Base-by-base conservation (phyloP, 2,113 vertebrate genomes). In the Antechinus flavipes region DNA sequence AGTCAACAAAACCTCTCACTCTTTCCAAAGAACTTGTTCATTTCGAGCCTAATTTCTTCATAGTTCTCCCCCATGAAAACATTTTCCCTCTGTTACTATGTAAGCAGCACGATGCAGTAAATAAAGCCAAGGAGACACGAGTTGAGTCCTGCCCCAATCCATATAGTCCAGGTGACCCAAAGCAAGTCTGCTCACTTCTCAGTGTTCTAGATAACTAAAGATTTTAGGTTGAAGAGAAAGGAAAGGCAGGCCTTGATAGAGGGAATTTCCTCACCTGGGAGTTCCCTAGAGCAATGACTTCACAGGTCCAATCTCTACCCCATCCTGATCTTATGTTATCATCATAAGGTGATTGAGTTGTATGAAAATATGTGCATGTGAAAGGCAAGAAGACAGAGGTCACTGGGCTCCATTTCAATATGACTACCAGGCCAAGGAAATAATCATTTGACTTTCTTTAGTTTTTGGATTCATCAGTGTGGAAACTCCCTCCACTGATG, bases 21-120 rank as follows among this genome's bases (percentile, higher is more conserved):
- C 46, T 90, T 94, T 95, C 95, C 8, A 93, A 93, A 94, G 84
- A 12, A 92, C 49, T 90, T 91, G 92, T 16, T 95, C 30, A 90
- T 90, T 9, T 56, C 42, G 76, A 56, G 11, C 46, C 0, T 89
- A 68, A 95, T 56, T 90, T 94, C 94, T 91, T 54, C 55, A 76
- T 54, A 42, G 50, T 84, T n/a, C 27, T 92, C 56, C 91, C 54
- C 84, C 12, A 90, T 93, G 27, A 49, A 89, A 93, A 90, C 0
- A 84, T 35, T 91, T 93, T 94, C 53, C 52, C 58, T 92, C 90
- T 90, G 12, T 50, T 12, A 89, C 12, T 93, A 68, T 24, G 8
- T 93, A 24, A 90, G 89, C 46, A 50, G 52, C 55, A 91, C 76
- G 54, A 90, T 68, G 56, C 16, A 46, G 54, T 91, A 25, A 90